Evolutionary conservation across 2,113 vertebrate genomes (phyloP).

Genomic region (Sander vitreus): DNA sequence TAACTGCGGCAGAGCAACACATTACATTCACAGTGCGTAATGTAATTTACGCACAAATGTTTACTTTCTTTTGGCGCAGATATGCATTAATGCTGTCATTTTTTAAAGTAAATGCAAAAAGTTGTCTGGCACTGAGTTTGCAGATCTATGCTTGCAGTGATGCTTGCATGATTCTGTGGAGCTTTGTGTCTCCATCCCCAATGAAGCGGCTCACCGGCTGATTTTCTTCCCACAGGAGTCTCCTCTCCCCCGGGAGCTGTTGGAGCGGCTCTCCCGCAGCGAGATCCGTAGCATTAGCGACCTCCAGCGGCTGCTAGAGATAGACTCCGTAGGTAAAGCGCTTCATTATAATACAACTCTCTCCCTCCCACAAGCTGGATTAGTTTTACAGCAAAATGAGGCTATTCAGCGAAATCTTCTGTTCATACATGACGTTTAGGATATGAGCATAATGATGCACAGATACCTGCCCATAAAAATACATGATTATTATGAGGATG

Average conservation of each 20-base stretch:
- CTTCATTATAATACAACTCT: constrained; percentile 71
- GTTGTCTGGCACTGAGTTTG: neutral
- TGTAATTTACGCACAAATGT: constrained; percentile 49
- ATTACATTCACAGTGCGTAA: constrained; percentile 23
- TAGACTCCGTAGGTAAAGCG: constrained; percentile 97
- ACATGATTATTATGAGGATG: neutral
- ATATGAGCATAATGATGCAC: neutral
- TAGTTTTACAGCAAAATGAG: neutral
- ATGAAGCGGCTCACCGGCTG: neutral
- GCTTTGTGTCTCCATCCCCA: neutral
- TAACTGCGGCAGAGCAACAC: neutral
- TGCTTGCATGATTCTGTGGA: neutral
- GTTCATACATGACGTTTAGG: neutral
- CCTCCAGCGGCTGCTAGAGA: constrained; percentile 97
- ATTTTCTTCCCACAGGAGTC: constrained; percentile 86
- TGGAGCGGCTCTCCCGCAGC: constrained; percentile 92
- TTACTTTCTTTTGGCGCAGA: neutral
- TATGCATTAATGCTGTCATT: too few species aligned
- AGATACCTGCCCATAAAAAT: neutral
- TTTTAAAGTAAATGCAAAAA: neutral
- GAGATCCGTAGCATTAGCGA: constrained; percentile 96
- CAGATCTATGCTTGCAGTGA: neutral
- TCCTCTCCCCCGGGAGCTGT: constrained; percentile 92
- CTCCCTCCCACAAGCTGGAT: neutral
- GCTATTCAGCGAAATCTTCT: neutral